Base-by-base conservation (phyloP, 2,113 vertebrate species). In the Synodontis membranacea region DNA sequence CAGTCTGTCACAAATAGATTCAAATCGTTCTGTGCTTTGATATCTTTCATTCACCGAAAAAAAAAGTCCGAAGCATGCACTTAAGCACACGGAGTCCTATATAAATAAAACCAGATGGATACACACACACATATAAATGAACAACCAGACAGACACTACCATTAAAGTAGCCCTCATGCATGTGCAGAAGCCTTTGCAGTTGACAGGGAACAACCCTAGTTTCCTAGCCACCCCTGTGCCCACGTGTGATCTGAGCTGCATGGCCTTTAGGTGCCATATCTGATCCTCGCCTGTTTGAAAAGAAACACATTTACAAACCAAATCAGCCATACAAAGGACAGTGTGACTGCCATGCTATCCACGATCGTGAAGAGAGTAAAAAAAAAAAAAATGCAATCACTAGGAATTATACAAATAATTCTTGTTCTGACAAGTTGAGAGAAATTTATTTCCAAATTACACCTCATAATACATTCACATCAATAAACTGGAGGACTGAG, bases 291-390 rank as follows among this genome's bases (percentile, higher is more conserved):
- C 74, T 72, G 42, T 66, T 79, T 83, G 58, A 88, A 86, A 75
- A 80, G 60, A 74, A 80, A 48, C 5, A 7, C 75, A 86, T 88
- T 88, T 88, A 80, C 72, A 86, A 89, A 86, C 85, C 88, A 84
- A 86, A 86, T 84, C 9, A 46, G n/a, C 11, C 15, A 23, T 19
- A 50, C 37, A 42, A 46, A 54, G 50, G 54, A 15, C 3, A 14
- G 28, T 54, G 34, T 82, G 28, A 86, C 21, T 1, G 1, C 48
- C 72, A 54, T 34, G 17, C 56, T 28, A 19, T 42, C 21, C 23
- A 54, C 14, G 46, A 66, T 37, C 34, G 54, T 31, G 31, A 68
- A 34, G 25, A 42, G 14, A 54, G 44, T 37, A 17, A n/a, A 44
- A 66, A 84, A 44, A 66, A 84, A 58, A 64, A 31, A 28, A 23